Base-by-base conservation (phyloP, 2,797 vertebrate genomes). In the Sebastes hopkinsi region DNA sequence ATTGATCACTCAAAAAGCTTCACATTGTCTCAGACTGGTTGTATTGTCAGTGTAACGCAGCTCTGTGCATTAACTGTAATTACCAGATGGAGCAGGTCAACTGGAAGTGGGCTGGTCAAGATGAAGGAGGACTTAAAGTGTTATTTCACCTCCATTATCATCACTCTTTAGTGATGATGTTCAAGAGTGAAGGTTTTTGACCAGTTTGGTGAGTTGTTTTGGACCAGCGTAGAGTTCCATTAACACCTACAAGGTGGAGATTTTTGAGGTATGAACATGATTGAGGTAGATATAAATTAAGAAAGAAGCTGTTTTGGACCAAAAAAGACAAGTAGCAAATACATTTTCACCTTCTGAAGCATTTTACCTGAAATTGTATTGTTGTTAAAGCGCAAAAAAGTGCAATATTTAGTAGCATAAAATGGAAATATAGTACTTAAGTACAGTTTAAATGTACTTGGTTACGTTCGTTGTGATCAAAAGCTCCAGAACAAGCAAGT, bases 1-100 rank as follows among this genome's bases (percentile, higher is more conserved):
- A 93, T 88, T 76, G 91, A 93, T 84, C 73, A 56, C 38, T 62
- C 69, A 75, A 87, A 89, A 92, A 84, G 82, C 76, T 65, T 50
- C 62, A 69, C 77, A 82, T 86, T 75, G 80, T 86, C 77, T 86
- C 60, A 18, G 75, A 58, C 79, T 61, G 60, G 65, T 64, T 75
- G 79, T 70, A 81, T 87, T 86, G 80, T 88, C 36, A 18, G 67
- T 27, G 67, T 75, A 65, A 89, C 64, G 42, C 29, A 20, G 81
- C 74, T 82, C 73, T 74, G 78, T 82, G 84, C 79, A 54, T 88
- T 85, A 82, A 58, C 81, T 83, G 80, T 82, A 84, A 93, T 93
- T 77, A 85, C 82, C 54, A 66, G 71, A 67, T 42, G 56, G 72
- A 82, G 77, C 55, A 11, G 62, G 85, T 89, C 87, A 85, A 8